Percentiles rank a stretch among this genome's conserved stretches.
These are phyloP conservation scores for Prunella strophiata DNA, from an alignment of 2,797 vertebrate species.

Conservation along the genomic window DNA sequence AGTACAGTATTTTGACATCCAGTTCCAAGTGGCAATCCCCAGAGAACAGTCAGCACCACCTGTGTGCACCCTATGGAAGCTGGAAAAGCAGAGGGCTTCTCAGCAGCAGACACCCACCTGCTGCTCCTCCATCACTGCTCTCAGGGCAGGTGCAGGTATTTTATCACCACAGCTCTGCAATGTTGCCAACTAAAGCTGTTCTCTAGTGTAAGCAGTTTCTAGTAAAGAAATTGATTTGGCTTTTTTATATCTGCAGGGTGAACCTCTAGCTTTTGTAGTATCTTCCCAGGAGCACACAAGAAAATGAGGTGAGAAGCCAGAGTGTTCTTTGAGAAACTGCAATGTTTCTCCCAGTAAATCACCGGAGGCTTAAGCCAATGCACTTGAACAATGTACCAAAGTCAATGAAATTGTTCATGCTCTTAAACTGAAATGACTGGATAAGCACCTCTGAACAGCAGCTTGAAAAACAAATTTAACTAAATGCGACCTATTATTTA, in stretches of 20 bases:
- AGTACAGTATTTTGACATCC: not conserved
- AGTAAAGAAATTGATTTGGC: not conserved
- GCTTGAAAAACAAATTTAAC: slow-evolving; percentile 1
- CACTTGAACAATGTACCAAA: not conserved
- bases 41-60: not conserved
- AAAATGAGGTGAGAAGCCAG: not conserved
- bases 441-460: not conserved
- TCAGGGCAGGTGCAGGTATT: not conserved
- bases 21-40: not conserved
- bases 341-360: not conserved
- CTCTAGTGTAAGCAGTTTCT: not conserved
- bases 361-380: not conserved
- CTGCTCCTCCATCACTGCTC: not conserved
- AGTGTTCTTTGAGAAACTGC: not conserved
- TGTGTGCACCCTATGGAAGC: not conserved
- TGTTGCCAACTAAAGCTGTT: not conserved
- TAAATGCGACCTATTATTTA: not conserved
- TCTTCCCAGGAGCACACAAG: not conserved
- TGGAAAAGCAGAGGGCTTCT: not conserved
- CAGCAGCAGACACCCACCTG: not conserved
- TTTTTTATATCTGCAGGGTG: not conserved
- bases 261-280: not conserved
- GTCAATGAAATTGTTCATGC: not conserved
- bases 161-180: not conserved
- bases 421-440: slow-evolving; percentile 26